Evolutionary conservation across 2,113 vertebrate genomes (phyloP).

Genomic region (Epinephelus moara): DNA sequence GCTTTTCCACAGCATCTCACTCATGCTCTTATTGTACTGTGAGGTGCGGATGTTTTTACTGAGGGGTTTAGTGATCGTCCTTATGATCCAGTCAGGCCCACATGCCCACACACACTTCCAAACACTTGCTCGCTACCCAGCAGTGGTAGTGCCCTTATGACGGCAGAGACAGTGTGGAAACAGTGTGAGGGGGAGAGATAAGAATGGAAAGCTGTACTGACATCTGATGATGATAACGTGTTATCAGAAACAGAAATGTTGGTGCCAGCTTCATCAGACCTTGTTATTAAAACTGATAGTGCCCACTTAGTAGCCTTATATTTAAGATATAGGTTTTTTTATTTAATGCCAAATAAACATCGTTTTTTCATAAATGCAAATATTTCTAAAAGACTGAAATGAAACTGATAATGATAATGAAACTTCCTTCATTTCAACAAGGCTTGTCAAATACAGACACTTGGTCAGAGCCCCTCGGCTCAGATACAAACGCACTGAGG

Average conservation of each 20-base stretch:
- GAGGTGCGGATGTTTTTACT: constrained; percentile 11
- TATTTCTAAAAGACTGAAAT: neutral
- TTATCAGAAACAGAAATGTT: constrained; percentile 1
- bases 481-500: no score
- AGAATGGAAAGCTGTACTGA: constrained; percentile 11
- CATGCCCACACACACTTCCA: neutral
- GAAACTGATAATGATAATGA: no score
- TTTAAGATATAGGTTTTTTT: no score
- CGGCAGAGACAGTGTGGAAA: neutral
- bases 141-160: constrained; percentile 6
- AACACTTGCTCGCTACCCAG: neutral
- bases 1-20: neutral
- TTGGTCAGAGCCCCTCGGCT: no score
- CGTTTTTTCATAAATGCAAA: neutral
- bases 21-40: neutral
- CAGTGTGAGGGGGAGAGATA: constrained; percentile 24
- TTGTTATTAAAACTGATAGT: neutral
- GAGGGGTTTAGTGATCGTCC: neutral
- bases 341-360: neutral
- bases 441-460: no score
- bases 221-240: constrained; percentile 3
- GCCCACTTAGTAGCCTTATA: neutral
- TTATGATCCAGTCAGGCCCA: neutral
- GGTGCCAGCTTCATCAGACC: neutral
- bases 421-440: no score